Base-by-base conservation (phyloP, 2,797 vertebrate genomes). In the Tinamus major region DNA sequence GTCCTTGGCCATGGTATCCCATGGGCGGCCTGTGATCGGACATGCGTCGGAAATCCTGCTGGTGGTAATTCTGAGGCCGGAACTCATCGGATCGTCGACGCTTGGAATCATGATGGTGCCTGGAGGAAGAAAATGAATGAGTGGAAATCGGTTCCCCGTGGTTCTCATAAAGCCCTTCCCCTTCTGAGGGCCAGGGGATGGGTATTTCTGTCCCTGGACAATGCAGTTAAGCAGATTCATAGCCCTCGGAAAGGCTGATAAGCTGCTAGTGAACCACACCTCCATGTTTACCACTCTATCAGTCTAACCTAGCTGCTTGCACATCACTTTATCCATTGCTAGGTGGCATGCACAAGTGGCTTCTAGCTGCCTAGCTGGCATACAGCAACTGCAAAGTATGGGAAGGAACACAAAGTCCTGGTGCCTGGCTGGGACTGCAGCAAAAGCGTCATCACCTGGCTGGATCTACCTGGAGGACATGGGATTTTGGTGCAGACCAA, bases 31-130 rank as follows among this genome's bases (percentile, higher is more conserved):
- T 98, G 97, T 99, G 99, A 58, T 99, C 99, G 4, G 99, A 98
- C 98, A 99, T 98, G 90, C 99, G 97, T 68, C 99, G 97, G 97
- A 99, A 99, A 97, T 99, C 99, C 97, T 99, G 99, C 86, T 98
- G 98, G 82, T 99, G 98, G 97, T 99, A 99, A 95, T 98, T 98
- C 33, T 98, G 98, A 58, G 98, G 96, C 92, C 98, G 96, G 93
- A 99, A 99, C 9, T 99, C 99, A 23, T 99, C 99, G 0, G 98
- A 97, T 23, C 99, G 98, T 75, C 99, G 98, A 31, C 99, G 98
- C 94, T 99, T 99, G 65, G 98, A 97, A 82, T 99, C 99, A 4
- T 98, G 98, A 42, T 98, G 98, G 96, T 99, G 98, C 96, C 99
- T 99, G 96, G 3, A 81, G 49, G 78, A 49, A 93, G 72, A 92